Base-by-base conservation (phyloP, 2,113 vertebrate species). In the Trichechus manatus region DNA sequence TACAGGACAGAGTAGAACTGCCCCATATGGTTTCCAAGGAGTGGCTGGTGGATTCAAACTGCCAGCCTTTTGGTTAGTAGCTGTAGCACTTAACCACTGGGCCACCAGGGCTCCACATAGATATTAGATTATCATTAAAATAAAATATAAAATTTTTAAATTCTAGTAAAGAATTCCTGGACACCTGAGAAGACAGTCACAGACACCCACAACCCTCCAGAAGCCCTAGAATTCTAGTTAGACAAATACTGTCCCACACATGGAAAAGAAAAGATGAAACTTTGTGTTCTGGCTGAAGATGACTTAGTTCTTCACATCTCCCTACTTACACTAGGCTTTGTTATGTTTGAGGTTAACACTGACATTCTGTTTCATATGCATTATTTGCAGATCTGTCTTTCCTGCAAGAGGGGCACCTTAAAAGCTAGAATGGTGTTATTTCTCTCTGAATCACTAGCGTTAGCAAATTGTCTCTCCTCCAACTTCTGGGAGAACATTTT, bases 121-220 rank as follows among this genome's bases (percentile, higher is more conserved):
- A 53, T 53, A 53, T 53, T 53, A 53, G 8, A 53, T 53, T 53
- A 80, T 53, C 23, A 86, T 79, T 63, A 91, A 61, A 31, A 91
- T 87, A 68, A 82, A 87, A 82, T 9, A 56, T 42, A 82, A 66
- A 87, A 33, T 29, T 74, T 27, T 42, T 44, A 78, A 74, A 85
- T 89, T 77, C 70, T 68, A 89, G 13, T 36, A 56, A 95, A 78
- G 59, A 80, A 91, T 31, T 89, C 29, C 36, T 89, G 47, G 31
- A 56, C 29, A 79, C 13, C 47, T 92, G 15, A 82, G 68, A 74
- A 80, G 36, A 47, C 15, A 92, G 1, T 91, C 42, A 79, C 13
- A 39, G n/a, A 39, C 1, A 25, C 19, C 74, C 3, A 68, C 31
- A 72, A 78, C n/a, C 7, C 31, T 80, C 25, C 64, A 80, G 7